Base-by-base conservation (phyloP, 2,888 invertebrate species). In the Margaritifera margaritifera region DNA sequence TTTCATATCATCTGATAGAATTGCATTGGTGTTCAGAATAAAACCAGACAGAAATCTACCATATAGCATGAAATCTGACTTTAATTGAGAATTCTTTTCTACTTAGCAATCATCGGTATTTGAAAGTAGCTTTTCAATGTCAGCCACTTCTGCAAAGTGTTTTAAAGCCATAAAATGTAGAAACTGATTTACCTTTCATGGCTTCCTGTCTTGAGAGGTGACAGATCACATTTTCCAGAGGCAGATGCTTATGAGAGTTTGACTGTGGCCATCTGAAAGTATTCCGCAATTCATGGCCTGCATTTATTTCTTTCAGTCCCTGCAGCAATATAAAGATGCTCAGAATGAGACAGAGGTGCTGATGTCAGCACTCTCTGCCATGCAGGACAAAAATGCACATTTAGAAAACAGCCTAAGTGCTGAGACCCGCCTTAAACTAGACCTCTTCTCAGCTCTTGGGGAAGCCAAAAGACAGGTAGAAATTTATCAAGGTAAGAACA, bases 401-500 rank as follows among this genome's bases (percentile, higher is more conserved):
- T 92, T 99, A 84, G 97, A 99, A 91, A 95, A 95, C 88, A 95
- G 96, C 87, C 93, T 99, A 81, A 96, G 96, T 76, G 96, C 97
- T 62, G 99, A 99, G 92, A 99, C 98, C 81, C 93, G 98, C 85
- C 95, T 99, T 91, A 99, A 99, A 92, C 93, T 98, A 86, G 99
- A 99, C 92, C 93, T 99, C 87, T 97, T 99, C 91, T 96, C 97
- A 78, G 98, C 98, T 78, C 93, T 99, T 65, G 98, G 98, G 54
- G 98, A 97, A 90, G 97, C 96, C 79, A 97, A 97, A 74, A 75
- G 89, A 72, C 86, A 88, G 81, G 83, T 89, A 65, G 88, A 89
- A 81, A 86, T 88, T 72, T 85, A 88, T 74, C 82, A 85, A 80
- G 85, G 89, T 89, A 74, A 75, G 80, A 55, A 55, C 20, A 55